Base-by-base conservation (phyloP, 2,888 invertebrate species). In the Molanna angustata region DNA sequence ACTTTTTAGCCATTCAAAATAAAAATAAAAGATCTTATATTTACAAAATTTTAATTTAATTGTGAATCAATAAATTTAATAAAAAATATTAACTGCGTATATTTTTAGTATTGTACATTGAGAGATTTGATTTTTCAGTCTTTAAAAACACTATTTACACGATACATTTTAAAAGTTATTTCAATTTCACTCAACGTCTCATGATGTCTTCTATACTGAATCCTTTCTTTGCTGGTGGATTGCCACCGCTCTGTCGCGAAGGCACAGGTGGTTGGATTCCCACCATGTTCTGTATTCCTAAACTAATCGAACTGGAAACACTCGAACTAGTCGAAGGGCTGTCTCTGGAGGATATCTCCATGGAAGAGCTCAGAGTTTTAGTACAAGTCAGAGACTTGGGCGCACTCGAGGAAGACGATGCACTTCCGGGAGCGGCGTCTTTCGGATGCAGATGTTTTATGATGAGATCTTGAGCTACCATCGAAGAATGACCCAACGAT, bases 171-270 rank as follows among this genome's bases (percentile, higher is more conserved):
- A 42, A 19, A 32, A 3, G 19, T 44, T 32, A n/a, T n/a, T n/a
- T n/a, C n/a, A n/a, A n/a, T n/a, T n/a, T n/a, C n/a, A n/a, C n/a
- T 80, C 79, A 90, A 71, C 90, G 88, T 65, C 91, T 82, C 92
- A 92, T 91, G 62, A 92, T 91, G 63, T 92, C 92, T 66, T 90
- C 92, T 75, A 92, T 92, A 67, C 90, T 91, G 69, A 92, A 92
- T 14, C 92, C 92, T 66, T 90, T 89, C 64, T 88, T 86, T 61
- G 87, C 80, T 7, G 84, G 82, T 13, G 54, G 49, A 19, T 54
- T 51, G 7, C 32, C 18, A 3, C 55, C 58, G 27, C 44, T 53
- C 20, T 56, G 58, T 62, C 76, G 78, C 1, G 80, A 75, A 37
- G 80, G 80, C 54, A 80, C 80, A 16, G 77, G 78, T 19, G 76